Evolutionary conservation across 2,888 invertebrate genomes (phyloP), one percentile per base, ranked within the genome.

Genomic region (Oxycera nigricornis): DNA sequence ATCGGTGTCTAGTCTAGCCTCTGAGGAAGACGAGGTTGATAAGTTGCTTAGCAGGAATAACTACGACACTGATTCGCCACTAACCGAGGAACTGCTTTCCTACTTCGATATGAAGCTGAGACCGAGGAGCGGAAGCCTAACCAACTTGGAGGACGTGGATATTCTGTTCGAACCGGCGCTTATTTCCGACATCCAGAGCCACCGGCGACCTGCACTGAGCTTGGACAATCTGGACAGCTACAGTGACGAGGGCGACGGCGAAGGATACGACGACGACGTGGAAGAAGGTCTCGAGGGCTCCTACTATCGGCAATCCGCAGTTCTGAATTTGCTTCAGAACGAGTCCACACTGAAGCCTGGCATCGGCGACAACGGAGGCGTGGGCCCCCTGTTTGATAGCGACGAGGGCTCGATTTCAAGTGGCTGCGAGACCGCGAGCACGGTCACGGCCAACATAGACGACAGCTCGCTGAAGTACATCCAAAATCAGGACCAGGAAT

Each of bases 341-440:
- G 83, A 82, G 55, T 84, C 84, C 1, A 82, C 83, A 81, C 79
- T 84, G n/a, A 83, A 84, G 77, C 80, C 82, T 77, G 73, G 80
- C 11, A 22, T 28, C 22, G 20, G 26, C 28, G 24, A 11, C 9
- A 41, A 35, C 11, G 14, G n/a, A 14, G 41, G n/a, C 1, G 14
- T 14, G 3, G 41, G 80, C 67, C 62, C 72, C 6, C 41, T 72
- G 11, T 85, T 88, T 78, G 91, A 91, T 80, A 90, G 91, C 84
- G 91, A 91, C 86, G 91, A 91, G 81, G 91, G 91, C 78, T 91
- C 91, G 68, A 90, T 93, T 81, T 93, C 93, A 77, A 93, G 92
- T 81, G 93, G 93, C 78, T 93, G 93, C 83, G 93, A 93, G 85
- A 92, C 92, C 14, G 91, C 92, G 67, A 92, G 92, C 83, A 92